phyloP scores from a whole-genome alignment of 2,113 vertebrate species.

The Xyliphius kryptos region DNA sequence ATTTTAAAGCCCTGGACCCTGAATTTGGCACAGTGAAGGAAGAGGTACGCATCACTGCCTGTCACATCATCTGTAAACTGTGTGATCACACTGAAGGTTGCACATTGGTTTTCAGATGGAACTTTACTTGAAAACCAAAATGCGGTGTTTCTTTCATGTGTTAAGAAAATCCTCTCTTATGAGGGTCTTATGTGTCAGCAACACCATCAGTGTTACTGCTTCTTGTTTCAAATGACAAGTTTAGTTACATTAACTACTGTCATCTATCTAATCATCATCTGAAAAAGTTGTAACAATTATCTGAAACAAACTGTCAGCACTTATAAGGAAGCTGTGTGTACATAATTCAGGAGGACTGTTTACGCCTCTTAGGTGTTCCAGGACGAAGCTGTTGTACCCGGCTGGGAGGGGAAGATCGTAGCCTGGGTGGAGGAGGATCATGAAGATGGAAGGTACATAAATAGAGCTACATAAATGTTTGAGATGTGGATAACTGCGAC shows the following conservation, averaged over 20 bases:
- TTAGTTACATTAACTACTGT: too few relatives aligned
- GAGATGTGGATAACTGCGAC: too few relatives aligned
- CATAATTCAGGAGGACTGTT: not conserved
- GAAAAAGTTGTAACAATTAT: too few relatives aligned
- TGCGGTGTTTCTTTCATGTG: too few relatives aligned
- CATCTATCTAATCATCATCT: not conserved
- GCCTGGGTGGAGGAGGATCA: constrained; percentile 94
- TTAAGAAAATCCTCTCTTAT: too few relatives aligned
- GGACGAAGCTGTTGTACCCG: constrained; percentile 87
- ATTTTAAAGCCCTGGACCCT: constrained; percentile 95
- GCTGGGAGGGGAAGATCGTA: constrained; percentile 98
- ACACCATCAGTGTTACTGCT: too few relatives aligned
- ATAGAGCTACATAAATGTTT: not conserved
- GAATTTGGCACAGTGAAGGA: constrained; percentile 98
- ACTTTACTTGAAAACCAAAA: too few relatives aligned
- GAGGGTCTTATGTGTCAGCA: too few relatives aligned
- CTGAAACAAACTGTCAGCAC: too few relatives aligned
- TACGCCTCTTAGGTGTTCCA: constrained; percentile 73
- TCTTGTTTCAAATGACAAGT: too few relatives aligned
- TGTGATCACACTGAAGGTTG: not conserved
- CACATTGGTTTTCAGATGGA: not conserved
- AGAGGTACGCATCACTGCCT: constrained; percentile 71
- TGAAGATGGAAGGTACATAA: constrained; percentile 71
- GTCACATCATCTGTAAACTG: not conserved
- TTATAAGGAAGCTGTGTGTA: not conserved